A percentile compares a stretch with the other conserved stretches of the same genome.
Evolutionary conservation across 1,140 invertebrate genomes (phyloP).

Genomic region (Riptortus pedestris): DNA sequence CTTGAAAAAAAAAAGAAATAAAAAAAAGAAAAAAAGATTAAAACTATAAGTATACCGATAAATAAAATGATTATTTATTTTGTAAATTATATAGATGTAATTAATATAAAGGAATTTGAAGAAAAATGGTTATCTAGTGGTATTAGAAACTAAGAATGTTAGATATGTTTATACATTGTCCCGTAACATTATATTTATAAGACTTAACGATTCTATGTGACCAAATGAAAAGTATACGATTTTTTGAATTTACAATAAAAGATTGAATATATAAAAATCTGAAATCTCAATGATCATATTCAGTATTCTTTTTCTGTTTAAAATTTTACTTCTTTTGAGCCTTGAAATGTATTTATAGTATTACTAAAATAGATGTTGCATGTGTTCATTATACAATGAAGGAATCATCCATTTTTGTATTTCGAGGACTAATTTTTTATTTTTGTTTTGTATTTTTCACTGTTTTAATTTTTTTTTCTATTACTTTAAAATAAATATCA

Average conservation of each 20-base stretch:
- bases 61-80: slow-evolving; percentile 21
- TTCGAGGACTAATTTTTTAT: too few species aligned
- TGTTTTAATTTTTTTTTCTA: not conserved
- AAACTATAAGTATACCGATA: slow-evolving; percentile 21
- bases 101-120: not conserved
- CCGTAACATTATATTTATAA: slow-evolving; percentile 23
- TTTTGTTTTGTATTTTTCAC: too few species aligned
- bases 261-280: slow-evolving; percentile 6
- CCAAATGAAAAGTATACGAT: slow-evolving; percentile 34
- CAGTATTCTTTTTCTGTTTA: slow-evolving; percentile 26
- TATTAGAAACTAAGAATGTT: slow-evolving; percentile 27
- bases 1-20: slow-evolving; percentile 11
- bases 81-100: slow-evolving; percentile 18
- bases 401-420: slow-evolving; percentile 15
- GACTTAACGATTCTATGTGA: slow-evolving; percentile 30
- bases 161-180: slow-evolving; percentile 26
- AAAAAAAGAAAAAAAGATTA: not conserved
- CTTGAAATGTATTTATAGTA: too few species aligned
- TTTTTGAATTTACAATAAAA: slow-evolving; percentile 24
- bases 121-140: slow-evolving; percentile 25
- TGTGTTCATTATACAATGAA: slow-evolving; percentile 18
- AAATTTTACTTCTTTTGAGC: too few species aligned
- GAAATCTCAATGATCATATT: slow-evolving; percentile 28
- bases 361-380: too few species aligned
- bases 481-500: not conserved